A percentile compares a stretch with the other conserved stretches of the same genome.
These are phyloP conservation scores for Nemurella pictetii DNA, from an alignment of 2,888 invertebrate species.

Conservation along the genomic window DNA sequence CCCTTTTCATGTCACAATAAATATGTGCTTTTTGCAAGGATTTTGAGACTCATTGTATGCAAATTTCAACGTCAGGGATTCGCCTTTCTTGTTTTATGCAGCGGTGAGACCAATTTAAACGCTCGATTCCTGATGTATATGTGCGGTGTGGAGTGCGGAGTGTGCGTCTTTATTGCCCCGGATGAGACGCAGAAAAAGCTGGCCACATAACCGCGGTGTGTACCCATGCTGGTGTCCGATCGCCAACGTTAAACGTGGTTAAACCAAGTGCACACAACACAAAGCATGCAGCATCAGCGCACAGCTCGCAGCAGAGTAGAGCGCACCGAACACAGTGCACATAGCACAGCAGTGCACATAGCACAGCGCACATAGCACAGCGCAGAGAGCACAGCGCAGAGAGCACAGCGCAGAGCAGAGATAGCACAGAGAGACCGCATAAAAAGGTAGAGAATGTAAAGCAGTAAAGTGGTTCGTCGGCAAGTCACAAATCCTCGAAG, in stretches of 20 bases:
- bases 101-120: not conserved
- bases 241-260: too few species aligned
- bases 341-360: too few species aligned
- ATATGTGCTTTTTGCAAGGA: not conserved
- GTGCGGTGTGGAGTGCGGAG: not conserved
- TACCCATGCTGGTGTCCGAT: not conserved
- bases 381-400: too few species aligned
- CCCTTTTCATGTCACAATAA: not conserved
- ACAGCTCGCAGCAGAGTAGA: not conserved
- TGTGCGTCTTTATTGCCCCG: not conserved
- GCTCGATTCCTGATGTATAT: not conserved
- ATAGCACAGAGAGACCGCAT: not conserved
- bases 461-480: not conserved
- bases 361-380: too few species aligned
- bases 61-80: not conserved
- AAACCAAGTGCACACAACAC: too few species aligned
- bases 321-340: too few species aligned
- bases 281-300: too few species aligned
- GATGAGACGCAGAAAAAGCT: not conserved
- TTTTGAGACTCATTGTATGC: not conserved
- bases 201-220: not conserved
- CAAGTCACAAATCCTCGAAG: not conserved
- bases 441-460: not conserved
- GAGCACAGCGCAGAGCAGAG: too few species aligned
- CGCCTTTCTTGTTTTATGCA: not conserved